A percentile compares a stretch with the other conserved stretches of the same genome.
Evolutionary conservation across 2,797 vertebrate genomes (phyloP).

Genomic region (Pipistrellus nathusii): DNA sequence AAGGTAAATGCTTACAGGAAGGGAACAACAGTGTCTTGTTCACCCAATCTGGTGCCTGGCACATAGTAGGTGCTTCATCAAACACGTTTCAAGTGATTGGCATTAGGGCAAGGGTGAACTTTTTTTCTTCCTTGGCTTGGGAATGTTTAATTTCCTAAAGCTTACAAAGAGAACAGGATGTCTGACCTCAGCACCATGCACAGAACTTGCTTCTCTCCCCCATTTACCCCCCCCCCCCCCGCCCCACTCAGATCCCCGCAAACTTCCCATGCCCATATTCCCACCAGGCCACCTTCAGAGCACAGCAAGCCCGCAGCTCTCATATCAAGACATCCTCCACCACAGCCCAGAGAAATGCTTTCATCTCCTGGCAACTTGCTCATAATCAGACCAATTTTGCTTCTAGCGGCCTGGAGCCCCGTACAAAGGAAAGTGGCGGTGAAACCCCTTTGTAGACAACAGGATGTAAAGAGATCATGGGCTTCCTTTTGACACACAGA

Average conservation of each 20-base stretch:
- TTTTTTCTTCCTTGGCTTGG: not conserved
- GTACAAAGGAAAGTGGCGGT: conserved; percentile 5
- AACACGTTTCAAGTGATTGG: not conserved
- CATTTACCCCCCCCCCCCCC: too few species aligned
- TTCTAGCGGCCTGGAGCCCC: conserved; percentile 30
- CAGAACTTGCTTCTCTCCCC: not conserved
- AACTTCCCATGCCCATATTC: not conserved
- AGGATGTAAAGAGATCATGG: not conserved
- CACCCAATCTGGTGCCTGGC: not conserved
- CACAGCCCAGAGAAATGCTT: conserved; percentile 32
- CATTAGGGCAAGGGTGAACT: not conserved
- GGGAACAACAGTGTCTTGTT: not conserved
- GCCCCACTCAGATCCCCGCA: not conserved
- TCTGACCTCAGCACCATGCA: not conserved
- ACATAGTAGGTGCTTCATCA: not conserved
- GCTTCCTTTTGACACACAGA: conserved; percentile 31
- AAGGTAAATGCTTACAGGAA: not conserved
- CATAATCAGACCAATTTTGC: conserved; percentile 65
- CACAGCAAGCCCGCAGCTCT: not conserved
- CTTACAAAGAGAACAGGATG: not conserved
- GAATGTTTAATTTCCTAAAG: conserved; percentile 48
- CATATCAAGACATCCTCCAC: not conserved
- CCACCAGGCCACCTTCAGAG: not conserved
- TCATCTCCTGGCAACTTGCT: conserved; percentile 46
- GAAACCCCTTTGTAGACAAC: conserved; percentile 67